Evolutionary conservation across 2,888 invertebrate genomes (phyloP).

Genomic region (Aphodius sticticus): DNA sequence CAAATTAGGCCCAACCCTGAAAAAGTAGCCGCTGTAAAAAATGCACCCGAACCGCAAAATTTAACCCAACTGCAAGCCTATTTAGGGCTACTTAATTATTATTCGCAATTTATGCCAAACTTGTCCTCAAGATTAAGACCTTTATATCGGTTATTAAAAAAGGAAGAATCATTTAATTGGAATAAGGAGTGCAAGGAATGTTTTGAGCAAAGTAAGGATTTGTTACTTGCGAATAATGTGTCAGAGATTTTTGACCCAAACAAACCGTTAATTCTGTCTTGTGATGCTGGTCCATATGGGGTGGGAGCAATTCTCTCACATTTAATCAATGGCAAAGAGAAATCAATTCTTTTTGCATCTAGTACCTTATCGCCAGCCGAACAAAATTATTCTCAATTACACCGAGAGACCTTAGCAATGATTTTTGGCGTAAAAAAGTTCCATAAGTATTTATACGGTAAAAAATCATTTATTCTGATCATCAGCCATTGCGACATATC

Average conservation of each 20-base stretch:
- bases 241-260: slow-evolving; percentile 41
- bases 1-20: slow-evolving; percentile 49
- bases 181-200: slow-evolving; percentile 30
- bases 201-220: slow-evolving; percentile 39
- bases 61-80: slow-evolving; percentile 36
- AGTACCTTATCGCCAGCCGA: slow-evolving; percentile 48
- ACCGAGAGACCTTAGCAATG: slow-evolving; percentile 52
- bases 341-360: slow-evolving; percentile 49
- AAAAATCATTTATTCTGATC: slow-evolving; percentile 39
- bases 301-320: slow-evolving; percentile 49
- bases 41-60: slow-evolving; percentile 37
- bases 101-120: slow-evolving; percentile 28
- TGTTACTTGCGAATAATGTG: slow-evolving; percentile 36
- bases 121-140: slow-evolving; percentile 34
- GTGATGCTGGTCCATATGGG: slow-evolving; percentile 48
- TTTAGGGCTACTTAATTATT: slow-evolving; percentile 39
- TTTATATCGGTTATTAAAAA: slow-evolving; percentile 37
- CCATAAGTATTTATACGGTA: slow-evolving; percentile 52
- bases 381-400: slow-evolving; percentile 51
- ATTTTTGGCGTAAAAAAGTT: slow-evolving; percentile 51
- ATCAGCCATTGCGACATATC: slow-evolving; percentile 38
- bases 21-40: slow-evolving; percentile 32
- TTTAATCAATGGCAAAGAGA: slow-evolving; percentile 44
- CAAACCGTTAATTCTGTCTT: slow-evolving; percentile 45
- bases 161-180: slow-evolving; percentile 34